Percentiles rank a stretch among this genome's conserved stretches.
Evolutionary conservation across 2,888 invertebrate species (phyloP).

Genomic region (Gibbula magus): DNA sequence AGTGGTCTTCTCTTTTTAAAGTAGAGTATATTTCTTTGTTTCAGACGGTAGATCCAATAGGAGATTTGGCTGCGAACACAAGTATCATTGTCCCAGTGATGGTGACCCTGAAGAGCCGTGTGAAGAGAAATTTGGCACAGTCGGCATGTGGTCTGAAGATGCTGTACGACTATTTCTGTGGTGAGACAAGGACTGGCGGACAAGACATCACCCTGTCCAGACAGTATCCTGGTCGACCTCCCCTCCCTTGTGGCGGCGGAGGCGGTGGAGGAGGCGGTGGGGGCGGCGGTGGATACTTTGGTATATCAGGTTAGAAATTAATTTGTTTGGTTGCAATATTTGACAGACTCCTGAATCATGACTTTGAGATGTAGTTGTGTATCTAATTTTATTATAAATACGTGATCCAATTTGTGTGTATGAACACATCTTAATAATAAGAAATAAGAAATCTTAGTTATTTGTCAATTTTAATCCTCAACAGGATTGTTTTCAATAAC

Average conservation of each 20-base stretch:
- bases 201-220: conserved; percentile 36
- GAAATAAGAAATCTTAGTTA: too few relatives aligned
- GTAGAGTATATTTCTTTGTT: not conserved
- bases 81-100: conserved; percentile 40
- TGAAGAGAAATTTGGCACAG: conserved; percentile 24
- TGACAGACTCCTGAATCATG: too few relatives aligned
- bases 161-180: conserved; percentile 41
- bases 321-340: too few relatives aligned
- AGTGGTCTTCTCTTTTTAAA: too few relatives aligned
- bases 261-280: conserved; percentile 29
- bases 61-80: conserved; percentile 43
- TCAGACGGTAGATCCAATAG: conserved; percentile 30
- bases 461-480: too few relatives aligned
- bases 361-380: too few relatives aligned
- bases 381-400: too few relatives aligned
- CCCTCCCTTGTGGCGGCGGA: conserved; percentile 34
- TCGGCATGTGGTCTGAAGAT: conserved; percentile 37
- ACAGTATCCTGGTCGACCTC: conserved; percentile 38
- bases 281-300: conserved; percentile 21
- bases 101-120: conserved; percentile 34
- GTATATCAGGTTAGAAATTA: not conserved
- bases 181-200: conserved; percentile 29
- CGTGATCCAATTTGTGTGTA: too few relatives aligned
- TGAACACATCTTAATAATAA: too few relatives aligned
- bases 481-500: too few relatives aligned